Base-by-base conservation (phyloP, 1,140 invertebrate genomes). In the Temnothorax longispinosus region DNA sequence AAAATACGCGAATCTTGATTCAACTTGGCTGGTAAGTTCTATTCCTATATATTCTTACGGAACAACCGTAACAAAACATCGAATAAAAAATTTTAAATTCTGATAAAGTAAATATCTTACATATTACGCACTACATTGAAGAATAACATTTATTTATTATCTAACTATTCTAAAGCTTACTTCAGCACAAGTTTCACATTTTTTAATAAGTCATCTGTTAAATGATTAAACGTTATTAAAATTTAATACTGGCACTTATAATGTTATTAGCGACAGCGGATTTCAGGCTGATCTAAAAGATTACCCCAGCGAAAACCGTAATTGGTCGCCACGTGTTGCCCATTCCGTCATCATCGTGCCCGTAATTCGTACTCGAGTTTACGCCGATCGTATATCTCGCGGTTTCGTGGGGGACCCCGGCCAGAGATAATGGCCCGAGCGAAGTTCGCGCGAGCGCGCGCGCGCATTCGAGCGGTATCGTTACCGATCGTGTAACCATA, bases 401-500 rank as follows among this genome's bases (percentile, higher is more conserved):
- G 81, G 41, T 90, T 88, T 76, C 86, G 80, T 87, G 88, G 85
- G 88, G 88, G 75, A 90, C 75, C 71, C 11, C 11, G 32, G 58
- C 11, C 50, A 11, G 50, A 80, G 67, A 90, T 90, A 90, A 90
- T 90, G 88, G 74, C 38, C 52, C 65, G 54, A 78, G 41, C 50
- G 50, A 41, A 78, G 58, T 15, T 27, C 21, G 56, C 56, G n/a
- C n/a, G n/a, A n/a, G n/a, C n/a, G 27, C 27, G 27, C 27, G 78
- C 35, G 72, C 52, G 54, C 72, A 54, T 89, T 87, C 75, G 64
- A 81, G 50, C 89, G 76, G 86, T 86, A 90, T 90, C 89, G 71
- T 90, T 90, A 72, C 84, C 84, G 89, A 90, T 90, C 89, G 50
- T 84, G 89, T 89, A 90, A 90, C 90, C 85, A 77, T 90, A 89